Percentiles rank a stretch among this genome's conserved stretches.
Conservation (phyloP, 2,113 vertebrate species). For the Toxostoma redivivum region DNA sequence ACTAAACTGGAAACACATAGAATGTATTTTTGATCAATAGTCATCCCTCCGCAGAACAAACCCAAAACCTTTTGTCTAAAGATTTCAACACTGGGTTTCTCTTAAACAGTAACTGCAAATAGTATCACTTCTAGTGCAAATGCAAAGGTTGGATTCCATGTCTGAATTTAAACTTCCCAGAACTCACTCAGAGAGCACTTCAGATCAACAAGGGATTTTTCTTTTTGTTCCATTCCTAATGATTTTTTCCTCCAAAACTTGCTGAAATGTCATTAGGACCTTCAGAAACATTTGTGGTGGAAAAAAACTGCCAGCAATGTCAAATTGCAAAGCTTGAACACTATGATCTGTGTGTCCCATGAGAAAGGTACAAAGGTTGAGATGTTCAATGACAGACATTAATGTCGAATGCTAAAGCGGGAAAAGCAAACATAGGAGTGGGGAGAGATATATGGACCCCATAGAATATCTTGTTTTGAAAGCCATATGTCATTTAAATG, state of each 20-base stretch:
- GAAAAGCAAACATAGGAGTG: not conserved
- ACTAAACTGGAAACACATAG: not conserved
- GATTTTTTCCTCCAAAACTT: not conserved
- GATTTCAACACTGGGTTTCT: not conserved
- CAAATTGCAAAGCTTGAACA: conserved; percentile 3
- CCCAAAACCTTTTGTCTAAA: not conserved
- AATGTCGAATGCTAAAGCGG: conserved; percentile 11
- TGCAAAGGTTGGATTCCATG: not conserved
- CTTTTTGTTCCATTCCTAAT: not conserved
- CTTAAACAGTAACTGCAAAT: not conserved
- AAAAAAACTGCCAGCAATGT: not conserved
- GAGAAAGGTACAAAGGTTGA: not conserved
- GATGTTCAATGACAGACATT: conserved; percentile 47
- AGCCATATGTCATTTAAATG: conserved; percentile 10
- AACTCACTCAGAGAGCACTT: not conserved
- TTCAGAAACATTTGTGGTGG: not conserved
- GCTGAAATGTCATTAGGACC: not conserved
- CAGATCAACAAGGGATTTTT: not conserved
- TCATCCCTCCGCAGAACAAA: not conserved
- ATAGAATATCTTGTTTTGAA: conserved; percentile 19
- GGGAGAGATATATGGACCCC: not conserved
- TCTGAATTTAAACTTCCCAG: not conserved
- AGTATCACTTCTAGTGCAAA: not conserved
- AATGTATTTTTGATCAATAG: not conserved
- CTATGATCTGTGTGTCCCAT: conserved; percentile 13